Conservation (phyloP, 2,113 vertebrate species). For the Galeopterus variegatus region DNA sequence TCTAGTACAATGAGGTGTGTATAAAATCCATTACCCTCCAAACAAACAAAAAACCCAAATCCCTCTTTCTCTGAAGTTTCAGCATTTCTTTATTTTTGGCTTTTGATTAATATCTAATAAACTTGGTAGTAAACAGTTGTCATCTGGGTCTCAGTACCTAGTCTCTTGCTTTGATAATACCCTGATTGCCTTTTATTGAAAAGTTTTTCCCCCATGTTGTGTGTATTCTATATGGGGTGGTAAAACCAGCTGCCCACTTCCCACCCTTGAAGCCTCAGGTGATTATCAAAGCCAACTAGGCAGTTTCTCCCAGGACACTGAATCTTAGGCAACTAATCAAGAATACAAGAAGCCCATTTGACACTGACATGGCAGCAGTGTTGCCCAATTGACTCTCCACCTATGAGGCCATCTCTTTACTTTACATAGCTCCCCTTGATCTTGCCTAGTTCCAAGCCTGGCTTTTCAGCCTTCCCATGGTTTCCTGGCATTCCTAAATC, state of each 20-base stretch:
- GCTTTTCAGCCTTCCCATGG: background rate
- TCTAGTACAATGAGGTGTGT: background rate
- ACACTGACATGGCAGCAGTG: background rate
- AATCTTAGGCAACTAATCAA: background rate
- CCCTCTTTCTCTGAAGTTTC: background rate
- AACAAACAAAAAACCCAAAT: background rate
- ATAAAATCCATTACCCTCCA: background rate
- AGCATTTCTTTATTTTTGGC: background rate
- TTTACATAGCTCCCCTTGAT: background rate
- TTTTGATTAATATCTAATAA: background rate
- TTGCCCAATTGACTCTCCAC: background rate
- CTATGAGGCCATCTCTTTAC: background rate
- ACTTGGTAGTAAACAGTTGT: background rate
- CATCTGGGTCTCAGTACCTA: background rate
- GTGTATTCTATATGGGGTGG: background rate
- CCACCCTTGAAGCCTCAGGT: background rate
- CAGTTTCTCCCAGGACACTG: background rate
- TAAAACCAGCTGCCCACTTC: background rate
- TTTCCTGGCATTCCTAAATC: background rate
- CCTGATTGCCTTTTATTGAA: background rate
- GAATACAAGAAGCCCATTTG: background rate
- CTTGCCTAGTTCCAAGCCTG: background rate
- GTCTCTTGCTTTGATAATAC: background rate
- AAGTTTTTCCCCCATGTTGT: background rate
- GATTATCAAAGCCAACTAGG: background rate